These are phyloP conservation scores for Choreutis nemorana DNA, from an alignment of 2,888 invertebrate genomes.

Conservation along the genomic window DNA sequence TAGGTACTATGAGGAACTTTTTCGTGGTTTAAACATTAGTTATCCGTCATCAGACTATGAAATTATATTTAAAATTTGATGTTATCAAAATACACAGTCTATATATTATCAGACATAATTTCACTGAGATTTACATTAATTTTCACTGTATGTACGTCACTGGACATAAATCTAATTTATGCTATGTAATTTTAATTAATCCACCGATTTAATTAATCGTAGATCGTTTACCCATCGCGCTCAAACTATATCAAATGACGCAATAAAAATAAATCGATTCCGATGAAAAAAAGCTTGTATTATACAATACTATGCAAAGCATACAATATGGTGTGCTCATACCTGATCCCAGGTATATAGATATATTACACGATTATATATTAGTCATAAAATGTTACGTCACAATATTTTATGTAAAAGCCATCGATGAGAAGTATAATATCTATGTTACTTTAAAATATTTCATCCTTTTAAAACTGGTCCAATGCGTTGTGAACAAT, in stretches of 20 bases:
- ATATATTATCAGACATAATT: slow-evolving; percentile 30
- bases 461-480: slow-evolving; percentile 23
- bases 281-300: no score
- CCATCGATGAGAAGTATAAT: slow-evolving; percentile 22
- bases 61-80: slow-evolving; percentile 48
- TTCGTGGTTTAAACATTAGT: slow-evolving; percentile 33
- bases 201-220: no score
- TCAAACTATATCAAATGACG: no score
- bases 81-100: slow-evolving; percentile 60
- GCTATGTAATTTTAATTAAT: no score
- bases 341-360: no score
- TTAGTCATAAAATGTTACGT: no score
- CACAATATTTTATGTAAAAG: slow-evolving; percentile 23
- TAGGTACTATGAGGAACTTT: slow-evolving; percentile 67
- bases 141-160: slow-evolving; percentile 21
- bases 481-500: slow-evolving; percentile 35
- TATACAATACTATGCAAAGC: no score
- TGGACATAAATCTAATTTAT: no score
- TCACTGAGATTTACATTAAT: slow-evolving; percentile 39
- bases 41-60: slow-evolving; percentile 13
- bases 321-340: no score
- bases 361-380: slow-evolving; percentile 24
- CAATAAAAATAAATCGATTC: no score
- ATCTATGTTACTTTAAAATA: slow-evolving; percentile 17
- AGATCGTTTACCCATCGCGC: no score